phyloP scores from a whole-genome alignment of 2,888 invertebrate species.

The Loripinus fragilis region DNA sequence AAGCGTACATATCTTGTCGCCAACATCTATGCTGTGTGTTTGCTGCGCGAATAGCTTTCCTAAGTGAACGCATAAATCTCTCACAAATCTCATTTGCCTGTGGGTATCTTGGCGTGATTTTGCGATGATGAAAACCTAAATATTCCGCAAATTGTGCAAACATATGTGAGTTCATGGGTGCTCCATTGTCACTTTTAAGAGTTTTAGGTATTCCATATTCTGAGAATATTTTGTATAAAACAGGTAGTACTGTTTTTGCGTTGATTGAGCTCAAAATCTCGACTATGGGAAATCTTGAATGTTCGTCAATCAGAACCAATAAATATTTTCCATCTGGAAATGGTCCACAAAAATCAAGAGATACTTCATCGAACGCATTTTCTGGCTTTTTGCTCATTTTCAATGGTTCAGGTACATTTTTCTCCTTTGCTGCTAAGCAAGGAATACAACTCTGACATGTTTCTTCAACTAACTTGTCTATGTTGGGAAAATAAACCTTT shows the following conservation, averaged over 20 bases:
- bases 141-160: slow-evolving; percentile 45
- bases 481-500: slow-evolving; percentile 43
- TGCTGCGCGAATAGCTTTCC: slow-evolving; percentile 12
- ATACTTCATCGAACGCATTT: too few species aligned
- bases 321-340: slow-evolving; percentile 52
- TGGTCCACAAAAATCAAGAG: too few species aligned
- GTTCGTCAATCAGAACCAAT: slow-evolving; percentile 61
- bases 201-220: slow-evolving; percentile 48
- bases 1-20: slow-evolving; percentile 19
- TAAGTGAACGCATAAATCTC: neutral
- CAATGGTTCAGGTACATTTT: slow-evolving; percentile 46
- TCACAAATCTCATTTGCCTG: neutral
- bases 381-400: slow-evolving; percentile 39
- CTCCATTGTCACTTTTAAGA: too few species aligned
- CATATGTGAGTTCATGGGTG: slow-evolving; percentile 38
- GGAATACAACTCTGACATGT: too few species aligned
- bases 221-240: slow-evolving; percentile 48
- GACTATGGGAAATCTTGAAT: slow-evolving; percentile 54
- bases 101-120: too few species aligned
- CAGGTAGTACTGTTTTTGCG: slow-evolving; percentile 41
- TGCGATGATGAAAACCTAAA: too few species aligned
- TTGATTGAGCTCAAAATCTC: too few species aligned
- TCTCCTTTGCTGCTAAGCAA: too few species aligned
- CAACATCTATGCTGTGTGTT: neutral
- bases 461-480: too few species aligned